A percentile compares a stretch with the other conserved stretches of the same genome.
Conservation (phyloP, 2,888 invertebrate genomes). For the Luperina testacea region DNA sequence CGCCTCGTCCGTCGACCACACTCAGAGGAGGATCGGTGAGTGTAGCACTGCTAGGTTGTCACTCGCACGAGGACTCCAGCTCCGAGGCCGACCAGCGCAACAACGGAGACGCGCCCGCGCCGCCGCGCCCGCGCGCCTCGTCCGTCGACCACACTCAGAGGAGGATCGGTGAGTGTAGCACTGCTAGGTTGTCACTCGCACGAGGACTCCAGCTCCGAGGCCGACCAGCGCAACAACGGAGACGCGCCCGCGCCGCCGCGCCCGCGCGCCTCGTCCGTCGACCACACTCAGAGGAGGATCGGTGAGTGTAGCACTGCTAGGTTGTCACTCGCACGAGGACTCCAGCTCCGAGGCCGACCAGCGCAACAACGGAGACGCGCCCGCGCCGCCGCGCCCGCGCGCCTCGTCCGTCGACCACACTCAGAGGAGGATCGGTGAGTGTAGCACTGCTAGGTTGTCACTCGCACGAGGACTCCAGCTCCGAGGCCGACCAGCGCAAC, state of each 20-base stretch:
- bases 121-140: slow-evolving; percentile 92
- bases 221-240: slow-evolving; percentile 78
- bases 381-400: slow-evolving; percentile 90
- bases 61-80: slow-evolving; percentile 94
- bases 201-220: slow-evolving; percentile 95
- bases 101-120: slow-evolving; percentile 79
- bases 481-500: slow-evolving; percentile 90
- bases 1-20: slow-evolving; percentile 92
- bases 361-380: slow-evolving; percentile 75
- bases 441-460: not conserved
- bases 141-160: slow-evolving; percentile 91
- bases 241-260: slow-evolving; percentile 89
- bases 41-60: not conserved
- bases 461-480: slow-evolving; percentile 94
- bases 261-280: slow-evolving; percentile 92
- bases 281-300: slow-evolving; percentile 88
- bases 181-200: slow-evolving; percentile 77
- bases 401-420: slow-evolving; percentile 92
- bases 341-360: slow-evolving; percentile 93
- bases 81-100: slow-evolving; percentile 91
- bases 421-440: slow-evolving; percentile 80
- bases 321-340: slow-evolving; percentile 91
- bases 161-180: slow-evolving; percentile 76
- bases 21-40: slow-evolving; percentile 82
- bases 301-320: slow-evolving; percentile 71